Base-by-base conservation (phyloP, 2,888 invertebrate genomes). In the Venustoraphidia nigricollis region DNA sequence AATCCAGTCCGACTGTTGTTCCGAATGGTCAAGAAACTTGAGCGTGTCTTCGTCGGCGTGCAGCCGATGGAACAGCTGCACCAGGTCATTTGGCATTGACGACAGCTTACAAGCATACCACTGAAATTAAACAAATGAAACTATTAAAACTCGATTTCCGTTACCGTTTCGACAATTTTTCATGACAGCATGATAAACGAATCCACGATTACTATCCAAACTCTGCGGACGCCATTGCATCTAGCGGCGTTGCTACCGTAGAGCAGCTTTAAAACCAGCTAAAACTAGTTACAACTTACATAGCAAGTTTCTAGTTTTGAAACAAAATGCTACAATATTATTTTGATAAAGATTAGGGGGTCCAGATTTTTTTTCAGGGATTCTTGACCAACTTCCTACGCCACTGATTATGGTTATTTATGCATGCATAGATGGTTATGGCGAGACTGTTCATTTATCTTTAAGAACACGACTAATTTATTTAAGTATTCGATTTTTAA, bases 1-100 rank as follows among this genome's bases (percentile, higher is more conserved):
- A 49, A 95, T 68, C 75, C 85, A 86, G 57, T 89, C 84, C 3
- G 89, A 85, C 64, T 88, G 86, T 55, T 84, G 82, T 54, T 79
- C 77, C 56, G 88, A 84, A 47, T 74, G 68, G 48, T 80, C 73
- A 44, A 91, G 71, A 67, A 91, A 92, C 45, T 70, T 66, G 54
- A 79, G 72, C 0, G 90, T 88, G 54, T 83, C 85, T 43, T 75
- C 72, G 65, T 91, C 91, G 11, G 80, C 70, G 41, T 73, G 69
- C 44, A 83, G 68, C 56, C 80, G 81, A 13, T 81, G 70, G 66
- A 83, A 84, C 57, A 75, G 72, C 51, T 70, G 62, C 44, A 73
- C 62, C 46, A 81, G 59, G 14, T 74, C 71, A 40, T 72, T 64
- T 36, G 72, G 71, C 41, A 83, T 59, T 13, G 66, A 63, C 36